Percentiles rank a stretch among this genome's conserved stretches.
phyloP scores from a whole-genome alignment of 2,113 vertebrate species.

The Sphyrna mokarran region DNA sequence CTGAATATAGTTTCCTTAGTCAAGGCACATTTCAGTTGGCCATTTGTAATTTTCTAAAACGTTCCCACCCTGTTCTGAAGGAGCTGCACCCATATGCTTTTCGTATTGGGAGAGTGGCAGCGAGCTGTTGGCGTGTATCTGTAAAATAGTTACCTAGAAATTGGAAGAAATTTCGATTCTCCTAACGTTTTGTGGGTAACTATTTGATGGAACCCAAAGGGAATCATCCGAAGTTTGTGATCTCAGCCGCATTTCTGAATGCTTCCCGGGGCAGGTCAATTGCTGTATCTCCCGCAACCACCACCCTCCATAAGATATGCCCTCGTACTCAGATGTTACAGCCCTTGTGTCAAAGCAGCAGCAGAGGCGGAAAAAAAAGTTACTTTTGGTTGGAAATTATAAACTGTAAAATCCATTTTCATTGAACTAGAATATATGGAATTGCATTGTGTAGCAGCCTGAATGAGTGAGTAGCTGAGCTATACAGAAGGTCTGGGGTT shows the following conservation, averaged over 20 bases:
- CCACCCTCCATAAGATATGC: no score
- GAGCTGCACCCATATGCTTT: conserved; percentile 19
- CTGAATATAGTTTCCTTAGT: neutral
- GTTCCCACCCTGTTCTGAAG: neutral
- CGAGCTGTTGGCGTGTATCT: no score
- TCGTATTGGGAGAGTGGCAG: neutral
- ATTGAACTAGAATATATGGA: neutral
- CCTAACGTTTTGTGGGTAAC: no score
- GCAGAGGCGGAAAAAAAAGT: neutral
- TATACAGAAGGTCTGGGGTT: neutral
- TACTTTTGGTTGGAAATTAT: neutral
- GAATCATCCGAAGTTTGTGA: neutral
- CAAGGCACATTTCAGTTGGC: neutral
- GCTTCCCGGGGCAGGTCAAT: no score
- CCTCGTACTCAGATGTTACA: no score
- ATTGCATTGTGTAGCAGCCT: neutral
- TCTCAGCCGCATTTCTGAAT: no score
- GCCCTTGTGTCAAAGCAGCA: neutral
- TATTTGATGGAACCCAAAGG: no score
- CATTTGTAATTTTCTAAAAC: neutral
- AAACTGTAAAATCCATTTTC: neutral
- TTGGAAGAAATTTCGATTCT: no score
- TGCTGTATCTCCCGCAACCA: no score
- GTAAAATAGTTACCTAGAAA: no score
- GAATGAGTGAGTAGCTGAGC: neutral